Conservation (phyloP, 1,140 invertebrate species). For the Penaeus indicus region DNA sequence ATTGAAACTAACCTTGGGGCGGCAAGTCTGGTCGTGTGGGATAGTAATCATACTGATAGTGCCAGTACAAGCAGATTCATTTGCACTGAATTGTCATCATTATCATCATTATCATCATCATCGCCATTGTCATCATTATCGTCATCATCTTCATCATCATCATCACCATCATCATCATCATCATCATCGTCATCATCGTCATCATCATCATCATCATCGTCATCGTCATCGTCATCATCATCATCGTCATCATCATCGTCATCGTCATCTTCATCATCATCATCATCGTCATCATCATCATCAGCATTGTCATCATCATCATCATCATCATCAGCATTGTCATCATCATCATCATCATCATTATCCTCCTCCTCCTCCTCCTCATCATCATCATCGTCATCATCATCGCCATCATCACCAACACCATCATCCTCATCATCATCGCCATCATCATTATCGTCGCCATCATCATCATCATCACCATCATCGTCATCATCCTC, state of each 20-base stretch:
- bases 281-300: no score
- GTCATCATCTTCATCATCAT: constrained; percentile 41
- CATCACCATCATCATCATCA: constrained; percentile 48
- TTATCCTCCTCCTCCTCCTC: no score
- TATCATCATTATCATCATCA: background rate
- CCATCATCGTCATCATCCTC: no score
- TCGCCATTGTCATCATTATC: background rate
- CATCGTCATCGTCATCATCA: constrained; percentile 61
- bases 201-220: constrained; percentile 60
- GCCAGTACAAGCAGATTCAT: background rate
- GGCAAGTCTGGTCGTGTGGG: background rate
- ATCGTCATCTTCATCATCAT: constrained; percentile 66
- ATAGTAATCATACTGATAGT: background rate
- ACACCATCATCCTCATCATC: constrained; percentile 69
- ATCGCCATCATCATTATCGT: constrained; percentile 29
- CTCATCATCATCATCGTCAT: constrained; percentile 7
- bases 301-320: no score
- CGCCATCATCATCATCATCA: no score
- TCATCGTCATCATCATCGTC: constrained; percentile 68
- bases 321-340: no score
- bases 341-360: no score
- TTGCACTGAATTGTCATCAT: background rate
- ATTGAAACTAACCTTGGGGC: no score
- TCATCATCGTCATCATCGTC: constrained; percentile 62
- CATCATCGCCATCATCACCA: constrained; percentile 46